These are phyloP conservation scores for Salminus brasiliensis DNA, from an alignment of 2,113 vertebrate species.

Conservation along the genomic window DNA sequence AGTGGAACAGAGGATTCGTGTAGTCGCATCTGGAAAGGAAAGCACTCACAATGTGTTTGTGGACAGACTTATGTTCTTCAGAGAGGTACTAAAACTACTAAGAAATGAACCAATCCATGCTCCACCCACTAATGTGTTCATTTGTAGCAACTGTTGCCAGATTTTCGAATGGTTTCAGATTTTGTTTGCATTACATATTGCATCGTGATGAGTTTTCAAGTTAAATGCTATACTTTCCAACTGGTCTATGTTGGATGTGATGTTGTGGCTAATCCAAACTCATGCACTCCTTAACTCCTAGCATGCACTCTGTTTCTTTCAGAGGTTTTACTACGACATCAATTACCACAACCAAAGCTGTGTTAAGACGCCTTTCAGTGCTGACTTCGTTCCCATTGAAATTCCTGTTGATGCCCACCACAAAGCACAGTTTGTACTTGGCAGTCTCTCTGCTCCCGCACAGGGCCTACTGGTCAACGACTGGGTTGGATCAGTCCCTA, in stretches of 20 bases:
- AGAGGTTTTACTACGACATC: conserved; percentile 53
- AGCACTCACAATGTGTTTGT: conserved; percentile 22
- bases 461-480: conserved; percentile 54
- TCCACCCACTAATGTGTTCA: neutral
- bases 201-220: too few species aligned
- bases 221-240: too few species aligned
- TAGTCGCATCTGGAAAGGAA: neutral
- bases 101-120: neutral
- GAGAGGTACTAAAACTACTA: conserved; percentile 40
- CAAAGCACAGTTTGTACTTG: conserved; percentile 43
- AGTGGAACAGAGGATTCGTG: conserved; percentile 40
- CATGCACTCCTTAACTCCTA: too few species aligned
- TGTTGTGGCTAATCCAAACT: too few species aligned
- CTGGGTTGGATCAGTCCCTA: conserved; percentile 41
- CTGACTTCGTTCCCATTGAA: conserved; percentile 37
- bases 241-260: too few species aligned
- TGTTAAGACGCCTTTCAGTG: conserved; percentile 35
- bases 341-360: conserved; percentile 54
- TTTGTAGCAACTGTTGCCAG: neutral
- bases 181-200: too few species aligned
- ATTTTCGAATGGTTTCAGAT: neutral
- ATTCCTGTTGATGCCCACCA: conserved; percentile 50
- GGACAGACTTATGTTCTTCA: conserved; percentile 52
- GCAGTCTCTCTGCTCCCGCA: conserved; percentile 49
- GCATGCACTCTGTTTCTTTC: neutral